Evolutionary conservation across 2,888 invertebrate species (phyloP).

Genomic region (Acronicta aceris): DNA sequence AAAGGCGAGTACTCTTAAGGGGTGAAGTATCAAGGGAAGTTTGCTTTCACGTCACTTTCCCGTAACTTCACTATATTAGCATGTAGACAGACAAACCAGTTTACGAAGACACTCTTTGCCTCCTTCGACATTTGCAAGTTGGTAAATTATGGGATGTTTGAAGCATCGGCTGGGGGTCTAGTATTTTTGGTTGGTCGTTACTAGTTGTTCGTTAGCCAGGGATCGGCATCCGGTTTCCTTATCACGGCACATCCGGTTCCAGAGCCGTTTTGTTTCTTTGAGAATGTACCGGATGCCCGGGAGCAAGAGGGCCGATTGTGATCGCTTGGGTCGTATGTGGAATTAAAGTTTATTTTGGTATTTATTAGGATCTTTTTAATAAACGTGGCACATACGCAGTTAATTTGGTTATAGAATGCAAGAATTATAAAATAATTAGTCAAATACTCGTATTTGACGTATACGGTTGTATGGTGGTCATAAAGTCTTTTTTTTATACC

Average conservation of each 20-base stretch:
- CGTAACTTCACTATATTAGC: slow-evolving; percentile 71
- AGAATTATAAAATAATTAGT: too few relatives aligned
- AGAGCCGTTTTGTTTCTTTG: slow-evolving; percentile 79
- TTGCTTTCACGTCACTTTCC: slow-evolving; percentile 73
- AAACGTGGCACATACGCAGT: too few relatives aligned
- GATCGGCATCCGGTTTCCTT: slow-evolving; percentile 82
- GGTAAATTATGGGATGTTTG: slow-evolving; percentile 34
- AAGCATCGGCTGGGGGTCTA: slow-evolving; percentile 57
- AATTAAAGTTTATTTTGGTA: neutral
- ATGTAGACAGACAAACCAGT: slow-evolving; percentile 63
- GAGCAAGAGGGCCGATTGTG: slow-evolving; percentile 42
- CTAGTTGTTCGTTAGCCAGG: slow-evolving; percentile 81
- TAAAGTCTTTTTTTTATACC: too few relatives aligned
- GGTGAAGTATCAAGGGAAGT: slow-evolving; percentile 75
- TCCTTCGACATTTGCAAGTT: slow-evolving; percentile 29
- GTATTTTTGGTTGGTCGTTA: slow-evolving; percentile 63
- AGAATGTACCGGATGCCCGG: slow-evolving; percentile 71
- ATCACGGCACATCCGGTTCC: slow-evolving; percentile 77
- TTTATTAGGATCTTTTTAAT: neutral
- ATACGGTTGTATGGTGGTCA: too few relatives aligned
- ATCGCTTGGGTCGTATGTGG: slow-evolving; percentile 30
- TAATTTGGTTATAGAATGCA: too few relatives aligned
- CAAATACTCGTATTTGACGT: too few relatives aligned
- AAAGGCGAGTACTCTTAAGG: slow-evolving; percentile 62
- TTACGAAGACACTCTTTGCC: slow-evolving; percentile 52